phyloP scores from a whole-genome alignment of 2,113 vertebrate species.

The Xenopus borealis region DNA sequence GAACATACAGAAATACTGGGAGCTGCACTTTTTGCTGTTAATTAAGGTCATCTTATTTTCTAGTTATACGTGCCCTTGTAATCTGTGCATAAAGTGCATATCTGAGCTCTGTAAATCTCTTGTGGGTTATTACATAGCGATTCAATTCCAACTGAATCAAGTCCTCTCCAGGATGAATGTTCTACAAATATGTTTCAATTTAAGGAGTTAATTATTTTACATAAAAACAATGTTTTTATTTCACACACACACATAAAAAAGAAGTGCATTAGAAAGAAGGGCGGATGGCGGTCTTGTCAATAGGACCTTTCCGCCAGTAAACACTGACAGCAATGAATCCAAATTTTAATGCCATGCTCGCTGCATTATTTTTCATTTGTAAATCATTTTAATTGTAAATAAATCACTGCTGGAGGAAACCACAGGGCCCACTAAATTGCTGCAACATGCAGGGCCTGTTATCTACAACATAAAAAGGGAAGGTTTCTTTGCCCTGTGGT shows the following conservation, averaged over 20 bases:
- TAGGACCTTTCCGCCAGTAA: background rate
- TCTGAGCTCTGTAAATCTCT: too few relatives aligned
- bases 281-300: background rate
- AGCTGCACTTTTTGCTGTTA: too few relatives aligned
- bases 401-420: slow-evolving; percentile 19
- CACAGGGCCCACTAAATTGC: background rate
- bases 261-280: background rate
- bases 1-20: too few relatives aligned
- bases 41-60: too few relatives aligned
- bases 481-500: slow-evolving; percentile 5
- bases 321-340: background rate
- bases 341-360: slow-evolving; percentile 3
- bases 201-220: background rate
- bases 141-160: too few relatives aligned
- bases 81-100: too few relatives aligned
- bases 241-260: slow-evolving; percentile 8
- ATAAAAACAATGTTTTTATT: background rate
- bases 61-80: too few relatives aligned
- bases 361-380: slow-evolving; percentile 23
- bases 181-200: background rate
- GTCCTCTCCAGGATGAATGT: too few relatives aligned
- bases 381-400: slow-evolving; percentile 30
- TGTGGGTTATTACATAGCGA: too few relatives aligned
- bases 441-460: slow-evolving; percentile 19
- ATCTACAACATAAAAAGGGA: slow-evolving; percentile 13